Percentiles rank a stretch among this genome's conserved stretches.
Evolutionary conservation across 30 jellyfish, hydroid and myxozoan genomes (phyloP).

Genomic region (Hydractinia echinata): DNA sequence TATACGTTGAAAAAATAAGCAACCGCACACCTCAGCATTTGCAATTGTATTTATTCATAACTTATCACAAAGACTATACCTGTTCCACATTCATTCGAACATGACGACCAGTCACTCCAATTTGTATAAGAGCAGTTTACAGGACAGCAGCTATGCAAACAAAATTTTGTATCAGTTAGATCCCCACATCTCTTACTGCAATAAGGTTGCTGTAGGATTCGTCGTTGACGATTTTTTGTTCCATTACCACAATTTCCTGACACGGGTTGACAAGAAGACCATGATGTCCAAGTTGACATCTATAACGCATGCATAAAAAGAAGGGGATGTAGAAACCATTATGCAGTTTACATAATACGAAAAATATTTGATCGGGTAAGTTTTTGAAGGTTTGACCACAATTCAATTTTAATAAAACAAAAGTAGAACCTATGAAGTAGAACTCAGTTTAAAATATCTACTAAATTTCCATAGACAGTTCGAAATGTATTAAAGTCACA

Average conservation of each 20-base stretch:
- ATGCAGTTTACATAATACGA: no score
- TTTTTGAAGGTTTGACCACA: background rate
- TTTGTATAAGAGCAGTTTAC: conserved; percentile 51
- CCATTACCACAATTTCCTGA: conserved; percentile 79
- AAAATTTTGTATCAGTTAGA: conserved; percentile 36
- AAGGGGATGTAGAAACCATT: background rate
- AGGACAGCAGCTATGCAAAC: conserved; percentile 89
- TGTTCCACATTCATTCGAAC: conserved; percentile 74
- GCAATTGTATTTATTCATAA: background rate
- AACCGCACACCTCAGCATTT: background rate
- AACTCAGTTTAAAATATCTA: no score
- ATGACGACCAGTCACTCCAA: conserved; percentile 76
- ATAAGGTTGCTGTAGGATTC: conserved; percentile 50
- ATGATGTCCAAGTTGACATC: conserved; percentile 68
- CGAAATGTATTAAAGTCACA: background rate
- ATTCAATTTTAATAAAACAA: background rate
- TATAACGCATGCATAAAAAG: background rate
- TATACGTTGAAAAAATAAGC: background rate
- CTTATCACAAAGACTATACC: conserved; percentile 30
- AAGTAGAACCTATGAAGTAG: background rate
- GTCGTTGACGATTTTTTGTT: conserved; percentile 47
- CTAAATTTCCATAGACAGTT: no score
- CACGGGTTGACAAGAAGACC: conserved; percentile 60
- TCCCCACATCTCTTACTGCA: conserved; percentile 59
- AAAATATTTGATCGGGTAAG: no score